phyloP scores from a whole-genome alignment of 2,888 invertebrate species.

The Cataglyphis rosenhaueri region DNA sequence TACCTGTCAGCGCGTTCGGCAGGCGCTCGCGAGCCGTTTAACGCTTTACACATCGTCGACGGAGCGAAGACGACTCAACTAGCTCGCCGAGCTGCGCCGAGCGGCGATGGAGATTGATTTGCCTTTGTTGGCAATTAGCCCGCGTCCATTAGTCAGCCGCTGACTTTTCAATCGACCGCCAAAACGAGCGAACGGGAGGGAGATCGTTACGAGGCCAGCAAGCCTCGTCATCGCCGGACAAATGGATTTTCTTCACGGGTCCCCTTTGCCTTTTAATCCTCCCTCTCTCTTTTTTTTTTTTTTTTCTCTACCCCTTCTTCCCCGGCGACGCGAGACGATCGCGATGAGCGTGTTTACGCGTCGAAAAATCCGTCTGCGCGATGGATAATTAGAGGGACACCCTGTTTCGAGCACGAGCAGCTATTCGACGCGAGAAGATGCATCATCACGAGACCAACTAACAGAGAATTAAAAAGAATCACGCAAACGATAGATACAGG shows the following conservation, averaged over 20 bases:
- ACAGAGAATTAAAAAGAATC: conserved; percentile 28
- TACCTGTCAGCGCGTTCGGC: conserved; percentile 67
- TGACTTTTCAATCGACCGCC: conserved; percentile 81
- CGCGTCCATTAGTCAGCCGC: conserved; percentile 80
- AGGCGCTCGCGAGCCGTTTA: conserved; percentile 71
- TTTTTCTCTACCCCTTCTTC: background rate
- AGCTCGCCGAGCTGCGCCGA: conserved; percentile 58
- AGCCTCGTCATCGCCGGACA: conserved; percentile 74
- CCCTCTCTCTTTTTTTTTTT: background rate
- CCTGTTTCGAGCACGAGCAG: background rate
- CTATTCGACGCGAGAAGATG: conserved; percentile 17
- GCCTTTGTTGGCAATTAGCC: conserved; percentile 82
- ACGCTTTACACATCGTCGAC: conserved; percentile 71
- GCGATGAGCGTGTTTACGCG: conserved; percentile 48
- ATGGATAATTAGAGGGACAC: conserved; percentile 45
- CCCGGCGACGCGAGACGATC: conserved; percentile 21
- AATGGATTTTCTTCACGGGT: conserved; percentile 73
- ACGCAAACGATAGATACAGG: conserved; percentile 5
- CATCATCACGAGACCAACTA: conserved; percentile 6
- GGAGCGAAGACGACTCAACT: conserved; percentile 78
- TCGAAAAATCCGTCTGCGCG: conserved; percentile 41
- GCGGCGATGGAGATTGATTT: conserved; percentile 79
- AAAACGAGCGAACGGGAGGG: conserved; percentile 70
- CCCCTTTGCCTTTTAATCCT: conserved; percentile 45
- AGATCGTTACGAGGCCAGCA: conserved; percentile 49